Conservation (phyloP, 2,797 vertebrate genomes). For the Erethizon dorsatum region DNA sequence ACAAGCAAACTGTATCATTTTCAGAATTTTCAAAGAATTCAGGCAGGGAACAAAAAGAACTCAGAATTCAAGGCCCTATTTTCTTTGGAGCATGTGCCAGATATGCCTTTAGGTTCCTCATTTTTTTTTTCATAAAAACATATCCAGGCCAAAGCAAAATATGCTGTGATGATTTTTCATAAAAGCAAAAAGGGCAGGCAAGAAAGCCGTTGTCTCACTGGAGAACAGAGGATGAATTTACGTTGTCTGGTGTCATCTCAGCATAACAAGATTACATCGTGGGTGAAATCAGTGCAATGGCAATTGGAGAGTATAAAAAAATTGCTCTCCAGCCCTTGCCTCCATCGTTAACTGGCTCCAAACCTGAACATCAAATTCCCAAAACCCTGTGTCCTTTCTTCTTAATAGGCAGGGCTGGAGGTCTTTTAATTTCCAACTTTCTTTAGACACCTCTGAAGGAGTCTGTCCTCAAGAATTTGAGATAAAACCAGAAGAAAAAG, state of each 20-base stretch:
- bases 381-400: not conserved
- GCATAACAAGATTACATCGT: conserved; percentile 13
- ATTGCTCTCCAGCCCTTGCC: not conserved
- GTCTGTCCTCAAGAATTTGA: not conserved
- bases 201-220: conserved; percentile 65
- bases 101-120: conserved; percentile 37
- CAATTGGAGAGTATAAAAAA: conserved; percentile 63
- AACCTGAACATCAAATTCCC: conserved; percentile 30
- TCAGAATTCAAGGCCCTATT: conserved; percentile 66
- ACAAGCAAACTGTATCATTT: conserved; percentile 51
- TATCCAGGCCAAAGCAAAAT: conserved; percentile 70
- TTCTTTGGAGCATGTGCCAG: conserved; percentile 62
- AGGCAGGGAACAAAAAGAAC: conserved; percentile 63
- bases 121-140: conserved; percentile 47
- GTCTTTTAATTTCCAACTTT: conserved; percentile 60
- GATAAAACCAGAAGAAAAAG: not conserved
- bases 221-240: conserved; percentile 74
- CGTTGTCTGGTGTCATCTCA: not conserved
- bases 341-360: conserved; percentile 24
- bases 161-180: conserved; percentile 76
- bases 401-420: not conserved
- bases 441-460: not conserved
- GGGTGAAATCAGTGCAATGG: conserved; percentile 13
- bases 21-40: conserved; percentile 77
- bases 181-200: conserved; percentile 59